phyloP scores from a whole-genome alignment of 2,797 vertebrate species.

The Simalia tracyae region DNA sequence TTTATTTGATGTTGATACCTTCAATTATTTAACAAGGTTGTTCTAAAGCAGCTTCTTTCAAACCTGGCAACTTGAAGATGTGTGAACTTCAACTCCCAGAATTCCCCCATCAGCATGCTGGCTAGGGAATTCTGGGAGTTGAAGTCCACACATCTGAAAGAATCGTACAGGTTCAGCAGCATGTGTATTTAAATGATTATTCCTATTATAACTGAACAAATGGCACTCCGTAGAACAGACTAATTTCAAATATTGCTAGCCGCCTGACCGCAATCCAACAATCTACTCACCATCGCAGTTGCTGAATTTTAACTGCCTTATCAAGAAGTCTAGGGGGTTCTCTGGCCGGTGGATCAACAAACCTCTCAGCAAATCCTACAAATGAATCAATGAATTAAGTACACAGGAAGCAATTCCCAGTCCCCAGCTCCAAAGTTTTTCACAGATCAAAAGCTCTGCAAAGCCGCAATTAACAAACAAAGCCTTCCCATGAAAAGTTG shows the following conservation, averaged over 20 bases:
- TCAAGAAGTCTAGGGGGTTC: conserved; percentile 84
- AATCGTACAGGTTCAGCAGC: background rate
- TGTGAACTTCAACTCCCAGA: no score
- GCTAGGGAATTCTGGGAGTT: background rate
- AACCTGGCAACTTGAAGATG: no score
- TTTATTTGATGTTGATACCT: conserved; percentile 40
- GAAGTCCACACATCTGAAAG: background rate
- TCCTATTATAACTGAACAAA: background rate
- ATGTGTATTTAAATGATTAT: no score
- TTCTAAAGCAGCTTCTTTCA: background rate
- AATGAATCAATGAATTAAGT: conserved; percentile 46
- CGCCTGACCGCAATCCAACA: background rate
- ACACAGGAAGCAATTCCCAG: background rate
- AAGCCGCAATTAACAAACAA: background rate
- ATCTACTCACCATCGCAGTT: conserved; percentile 75
- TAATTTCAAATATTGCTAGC: no score
- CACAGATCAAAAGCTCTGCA: background rate
- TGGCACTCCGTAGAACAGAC: no score
- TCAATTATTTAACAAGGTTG: conserved; percentile 14
- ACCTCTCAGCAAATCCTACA: conserved; percentile 75
- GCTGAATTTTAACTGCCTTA: conserved; percentile 76
- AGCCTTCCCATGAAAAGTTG: background rate
- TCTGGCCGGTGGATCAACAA: conserved; percentile 83
- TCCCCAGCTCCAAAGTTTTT: background rate
- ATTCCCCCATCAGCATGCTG: no score